Evolutionary conservation across 2,888 invertebrate genomes (phyloP).

Genomic region (Nematopogon swammerdamellus): DNA sequence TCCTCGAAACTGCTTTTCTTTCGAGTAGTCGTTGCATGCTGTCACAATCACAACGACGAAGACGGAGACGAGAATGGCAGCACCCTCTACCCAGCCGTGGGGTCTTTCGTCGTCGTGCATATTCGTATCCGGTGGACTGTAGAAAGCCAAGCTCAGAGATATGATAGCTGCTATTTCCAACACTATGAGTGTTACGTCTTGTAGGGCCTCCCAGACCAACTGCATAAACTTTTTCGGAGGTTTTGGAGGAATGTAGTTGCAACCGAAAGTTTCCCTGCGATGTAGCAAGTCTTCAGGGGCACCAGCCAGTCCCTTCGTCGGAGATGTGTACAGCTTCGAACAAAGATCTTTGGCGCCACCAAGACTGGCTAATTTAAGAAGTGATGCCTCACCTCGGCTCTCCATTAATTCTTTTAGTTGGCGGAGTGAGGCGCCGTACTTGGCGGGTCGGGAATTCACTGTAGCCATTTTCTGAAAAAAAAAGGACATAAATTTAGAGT

Average conservation of each 20-base stretch:
- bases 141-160: constrained; percentile 52
- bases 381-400: constrained; percentile 51
- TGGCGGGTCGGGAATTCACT: constrained; percentile 77
- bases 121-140: constrained; percentile 19
- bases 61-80: constrained; percentile 62
- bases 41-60: constrained; percentile 63
- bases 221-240: constrained; percentile 58
- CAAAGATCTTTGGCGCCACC: constrained; percentile 54
- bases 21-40: constrained; percentile 65
- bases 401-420: constrained; percentile 63
- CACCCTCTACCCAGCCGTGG: constrained; percentile 65
- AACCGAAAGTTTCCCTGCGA: constrained; percentile 51
- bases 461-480: constrained; percentile 58
- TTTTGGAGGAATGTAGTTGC: constrained; percentile 62
- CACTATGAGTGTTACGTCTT: constrained; percentile 63
- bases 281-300: constrained; percentile 41
- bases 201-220: constrained; percentile 62
- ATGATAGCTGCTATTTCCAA: constrained; percentile 59
- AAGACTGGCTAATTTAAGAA: constrained; percentile 40
- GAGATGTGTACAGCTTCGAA: constrained; percentile 54
- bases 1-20: constrained; percentile 64
- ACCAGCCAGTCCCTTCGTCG: constrained; percentile 50
- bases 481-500: background rate
- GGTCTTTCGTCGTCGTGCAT: constrained; percentile 31
- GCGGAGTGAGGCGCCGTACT: constrained; percentile 52